Conservation (phyloP, 1,140 invertebrate genomes). For the Bathynomus jamesi region DNA sequence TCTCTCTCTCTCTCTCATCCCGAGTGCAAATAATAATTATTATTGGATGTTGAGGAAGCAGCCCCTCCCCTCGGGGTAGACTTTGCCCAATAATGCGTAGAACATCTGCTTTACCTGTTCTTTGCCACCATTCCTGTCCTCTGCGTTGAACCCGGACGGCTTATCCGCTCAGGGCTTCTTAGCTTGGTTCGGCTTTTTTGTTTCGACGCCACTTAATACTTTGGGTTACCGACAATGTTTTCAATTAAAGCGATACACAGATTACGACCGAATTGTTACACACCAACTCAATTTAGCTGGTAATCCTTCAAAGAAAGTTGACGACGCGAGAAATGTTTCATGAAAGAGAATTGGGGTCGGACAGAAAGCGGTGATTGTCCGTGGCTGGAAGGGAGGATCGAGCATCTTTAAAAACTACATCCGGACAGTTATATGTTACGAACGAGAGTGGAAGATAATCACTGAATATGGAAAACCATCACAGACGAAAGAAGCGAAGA, state of each 20-base stretch:
- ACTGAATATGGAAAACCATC: not conserved
- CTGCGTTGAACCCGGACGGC: not conserved
- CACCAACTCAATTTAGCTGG: conserved; percentile 6
- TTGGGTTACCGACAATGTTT: conserved; percentile 8
- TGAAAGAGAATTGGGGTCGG: conserved; percentile 1
- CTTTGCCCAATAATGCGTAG: not conserved
- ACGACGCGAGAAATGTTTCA: not conserved
- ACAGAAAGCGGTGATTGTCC: conserved; percentile 7
- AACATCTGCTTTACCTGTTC: not conserved
- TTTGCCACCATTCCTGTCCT: not conserved
- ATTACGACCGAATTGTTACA: conserved; percentile 9
- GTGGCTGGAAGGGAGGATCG: not conserved
- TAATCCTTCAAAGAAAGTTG: not conserved
- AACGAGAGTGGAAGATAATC: not conserved
- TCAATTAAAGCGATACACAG: conserved; percentile 10
- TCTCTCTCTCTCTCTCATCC: not conserved
- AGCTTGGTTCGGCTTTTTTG: not conserved
- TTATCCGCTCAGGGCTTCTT: not conserved
- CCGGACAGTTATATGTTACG: not conserved
- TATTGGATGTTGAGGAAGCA: not conserved
- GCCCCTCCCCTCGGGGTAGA: not conserved
- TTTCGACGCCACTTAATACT: conserved; percentile 5
- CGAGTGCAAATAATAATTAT: not conserved
- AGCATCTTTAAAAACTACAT: conserved; percentile 1
- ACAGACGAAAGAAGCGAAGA: not conserved